phyloP scores from a whole-genome alignment of 1,140 invertebrate genomes.

The Leptopilina clavipes region DNA sequence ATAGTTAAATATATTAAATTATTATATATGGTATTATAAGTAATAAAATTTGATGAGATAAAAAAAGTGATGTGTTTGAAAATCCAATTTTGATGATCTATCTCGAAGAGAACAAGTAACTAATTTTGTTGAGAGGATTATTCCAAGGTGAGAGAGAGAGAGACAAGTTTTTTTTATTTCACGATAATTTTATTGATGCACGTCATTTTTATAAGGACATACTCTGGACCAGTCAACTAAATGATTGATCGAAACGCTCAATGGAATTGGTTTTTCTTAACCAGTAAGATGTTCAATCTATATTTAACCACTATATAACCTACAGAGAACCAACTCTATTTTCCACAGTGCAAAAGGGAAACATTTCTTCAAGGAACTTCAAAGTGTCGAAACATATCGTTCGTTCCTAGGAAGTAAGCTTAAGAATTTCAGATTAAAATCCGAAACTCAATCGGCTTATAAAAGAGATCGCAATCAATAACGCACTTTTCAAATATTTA shows the following conservation, averaged over 20 bases:
- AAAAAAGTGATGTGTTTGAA: neutral
- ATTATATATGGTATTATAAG: too few species aligned
- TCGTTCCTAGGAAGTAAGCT: neutral
- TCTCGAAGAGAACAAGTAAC: neutral
- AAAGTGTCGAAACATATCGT: conserved; percentile 28
- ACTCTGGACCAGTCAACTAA: conserved; percentile 15
- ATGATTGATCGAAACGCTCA: conserved; percentile 19
- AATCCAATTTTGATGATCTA: neutral
- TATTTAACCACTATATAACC: conserved; percentile 14
- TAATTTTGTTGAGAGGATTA: neutral
- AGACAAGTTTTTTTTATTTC: conserved; percentile 35
- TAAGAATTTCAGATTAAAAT: conserved; percentile 13
- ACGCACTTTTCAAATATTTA: neutral
- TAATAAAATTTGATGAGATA: neutral
- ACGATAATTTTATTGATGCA: conserved; percentile 25
- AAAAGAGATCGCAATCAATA: conserved; percentile 11
- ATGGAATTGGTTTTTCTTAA: conserved; percentile 25
- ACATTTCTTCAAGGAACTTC: conserved; percentile 19
- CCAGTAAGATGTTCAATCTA: conserved; percentile 30
- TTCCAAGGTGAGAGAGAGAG: neutral
- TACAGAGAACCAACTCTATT: neutral
- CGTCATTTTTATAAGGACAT: neutral
- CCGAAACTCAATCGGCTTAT: conserved; percentile 10
- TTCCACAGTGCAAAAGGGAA: neutral
- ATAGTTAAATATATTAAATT: too few species aligned